These are phyloP conservation scores for Heliconius cydno DNA, from an alignment of 2,888 invertebrate species.

Conservation along the genomic window DNA sequence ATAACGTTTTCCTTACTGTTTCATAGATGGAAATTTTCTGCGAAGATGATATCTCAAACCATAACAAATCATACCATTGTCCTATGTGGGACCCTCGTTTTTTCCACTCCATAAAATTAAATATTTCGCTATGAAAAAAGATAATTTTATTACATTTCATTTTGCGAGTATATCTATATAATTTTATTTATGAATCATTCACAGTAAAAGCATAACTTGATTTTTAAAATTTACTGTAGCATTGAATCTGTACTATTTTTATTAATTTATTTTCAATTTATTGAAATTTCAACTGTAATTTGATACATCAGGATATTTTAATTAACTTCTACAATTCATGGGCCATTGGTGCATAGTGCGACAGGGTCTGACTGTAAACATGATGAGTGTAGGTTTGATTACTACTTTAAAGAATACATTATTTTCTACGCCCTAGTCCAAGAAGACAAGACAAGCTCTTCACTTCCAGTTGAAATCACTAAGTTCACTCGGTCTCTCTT, in stretches of 20 bases:
- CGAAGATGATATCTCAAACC: constrained; percentile 61
- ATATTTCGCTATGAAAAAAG: constrained; percentile 64
- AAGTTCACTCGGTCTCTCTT: no score
- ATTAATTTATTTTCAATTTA: background rate
- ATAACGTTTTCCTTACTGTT: constrained; percentile 57
- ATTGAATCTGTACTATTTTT: background rate
- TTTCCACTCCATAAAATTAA: constrained; percentile 80
- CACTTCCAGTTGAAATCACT: no score
- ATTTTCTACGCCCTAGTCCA: no score
- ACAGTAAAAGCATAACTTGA: background rate
- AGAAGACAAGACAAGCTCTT: no score
- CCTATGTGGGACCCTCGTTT: constrained; percentile 61
- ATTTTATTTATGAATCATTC: constrained; percentile 26
- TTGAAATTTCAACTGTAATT: background rate
- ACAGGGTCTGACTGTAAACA: background rate
- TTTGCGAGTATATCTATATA: constrained; percentile 43
- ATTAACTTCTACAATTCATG: background rate
- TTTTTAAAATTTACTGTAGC: constrained; percentile 4
- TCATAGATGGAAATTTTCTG: constrained; percentile 56
- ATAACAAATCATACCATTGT: constrained; percentile 78
- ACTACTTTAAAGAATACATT: no score
- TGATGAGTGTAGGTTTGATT: background rate
- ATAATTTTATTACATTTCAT: constrained; percentile 64
- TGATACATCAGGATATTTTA: background rate
- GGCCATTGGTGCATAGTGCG: background rate